phyloP scores from a whole-genome alignment of 2,113 vertebrate genomes.

The Fulica atra region DNA sequence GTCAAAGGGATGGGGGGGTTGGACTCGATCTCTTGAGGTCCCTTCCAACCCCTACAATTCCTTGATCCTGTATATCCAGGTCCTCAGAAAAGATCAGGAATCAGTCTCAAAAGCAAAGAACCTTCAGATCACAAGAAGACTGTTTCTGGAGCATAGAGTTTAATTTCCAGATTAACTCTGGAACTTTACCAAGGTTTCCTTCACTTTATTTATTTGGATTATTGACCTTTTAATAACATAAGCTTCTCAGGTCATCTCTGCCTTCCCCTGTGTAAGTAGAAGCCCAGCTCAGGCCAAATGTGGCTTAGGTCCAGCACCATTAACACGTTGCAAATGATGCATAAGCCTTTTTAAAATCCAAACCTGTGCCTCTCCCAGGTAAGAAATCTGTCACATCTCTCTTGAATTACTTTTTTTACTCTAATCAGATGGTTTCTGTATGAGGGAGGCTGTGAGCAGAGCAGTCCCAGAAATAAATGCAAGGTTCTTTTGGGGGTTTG shows the following conservation, averaged over 20 bases:
- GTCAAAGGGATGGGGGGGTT: neutral
- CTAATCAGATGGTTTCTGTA: neutral
- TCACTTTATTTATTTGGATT: neutral
- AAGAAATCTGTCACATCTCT: neutral
- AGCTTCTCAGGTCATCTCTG: neutral
- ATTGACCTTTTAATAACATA: neutral
- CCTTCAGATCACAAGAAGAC: neutral
- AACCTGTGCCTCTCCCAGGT: neutral
- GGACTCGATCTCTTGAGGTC: too few species aligned
- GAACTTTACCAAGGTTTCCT: neutral
- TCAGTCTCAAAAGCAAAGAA: neutral
- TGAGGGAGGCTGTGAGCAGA: neutral
- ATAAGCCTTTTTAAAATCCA: neutral
- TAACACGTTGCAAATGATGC: neutral
- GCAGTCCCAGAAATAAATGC: neutral
- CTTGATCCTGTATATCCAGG: too few species aligned
- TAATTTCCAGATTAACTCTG: neutral
- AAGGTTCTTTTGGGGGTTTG: neutral
- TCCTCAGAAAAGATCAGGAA: neutral
- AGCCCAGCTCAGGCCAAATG: neutral
- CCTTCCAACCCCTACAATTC: too few species aligned
- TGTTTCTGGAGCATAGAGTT: neutral
- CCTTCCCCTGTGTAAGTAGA: rapidly evolving
- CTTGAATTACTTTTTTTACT: neutral
- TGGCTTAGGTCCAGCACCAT: neutral